Base-by-base conservation (phyloP, 2,797 vertebrate genomes). In the Pseudomugil gertrudae region DNA sequence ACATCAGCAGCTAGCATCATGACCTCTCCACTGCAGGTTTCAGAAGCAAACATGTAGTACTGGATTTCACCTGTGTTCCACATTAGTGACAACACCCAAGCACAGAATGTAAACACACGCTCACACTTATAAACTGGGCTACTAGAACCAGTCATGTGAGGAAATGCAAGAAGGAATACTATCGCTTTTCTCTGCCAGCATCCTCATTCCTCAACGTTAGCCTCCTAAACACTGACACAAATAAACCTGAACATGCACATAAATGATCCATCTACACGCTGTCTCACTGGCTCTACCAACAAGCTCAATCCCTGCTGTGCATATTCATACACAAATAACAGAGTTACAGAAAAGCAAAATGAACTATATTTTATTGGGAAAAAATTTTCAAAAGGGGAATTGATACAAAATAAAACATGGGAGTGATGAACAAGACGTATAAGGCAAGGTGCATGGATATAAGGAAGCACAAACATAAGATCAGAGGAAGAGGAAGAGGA, bases 181-280 rank as follows among this genome's bases (percentile, higher is more conserved):
- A 63, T 55, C 29, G 59, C 0, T 3, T 64, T 74, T 55, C 61
- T 70, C 70, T 24, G 4, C 38, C 50, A 74, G 77, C 79, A 86
- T 84, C 86, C 79, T 88, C 84, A 86, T 91, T 90, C 78, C 79
- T 40, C 15, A 68, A 29, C 23, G 67, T 2, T 10, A 35, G 13
- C 38, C 56, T 15, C 48, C 65, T 55, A 6, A 29, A 29, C 29
- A 29, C 5, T 29, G 29, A 29, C 29, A 29, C 5, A 29, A 29
- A 29, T 29, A 5, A 3, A 29, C 5, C 5, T 29, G 29, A 29
- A 29, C 2, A n/a, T 38, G 14, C 50, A 45, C 19, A 24, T n/a
- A 5, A 9, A 4, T 26, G 24, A 62, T 72, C 70, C 60, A 58
- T 62, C 66, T 66, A 40, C 32, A 63, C 1, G 4, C 53, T 15